phyloP scores from a whole-genome alignment of 2,888 invertebrate genomes.

The Pelosia muscerda region DNA sequence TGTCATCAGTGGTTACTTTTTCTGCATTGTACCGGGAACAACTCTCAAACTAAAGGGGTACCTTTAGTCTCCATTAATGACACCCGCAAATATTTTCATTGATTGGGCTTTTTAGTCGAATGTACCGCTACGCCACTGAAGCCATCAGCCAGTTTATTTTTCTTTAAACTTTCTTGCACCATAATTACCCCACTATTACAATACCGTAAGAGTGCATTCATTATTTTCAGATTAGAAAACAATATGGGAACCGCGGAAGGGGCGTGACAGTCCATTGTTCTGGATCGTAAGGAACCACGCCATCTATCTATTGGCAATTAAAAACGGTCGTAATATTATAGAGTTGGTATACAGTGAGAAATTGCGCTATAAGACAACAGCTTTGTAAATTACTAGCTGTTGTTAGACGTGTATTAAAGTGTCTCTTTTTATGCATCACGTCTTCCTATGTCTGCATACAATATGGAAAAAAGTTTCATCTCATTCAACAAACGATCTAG shows the following conservation, averaged over 20 bases:
- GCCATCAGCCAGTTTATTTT: background rate
- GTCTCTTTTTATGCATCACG: background rate
- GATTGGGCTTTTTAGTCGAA: background rate
- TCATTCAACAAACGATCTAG: background rate
- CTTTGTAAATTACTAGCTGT: background rate
- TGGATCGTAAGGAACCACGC: conserved; percentile 36
- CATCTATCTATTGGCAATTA: conserved; percentile 14
- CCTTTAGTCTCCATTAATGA: too few relatives aligned
- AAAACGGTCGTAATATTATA: background rate
- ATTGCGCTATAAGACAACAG: background rate
- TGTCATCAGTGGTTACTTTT: too few relatives aligned
- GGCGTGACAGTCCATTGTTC: conserved; percentile 60
- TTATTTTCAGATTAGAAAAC: conserved; percentile 55
- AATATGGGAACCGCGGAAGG: conserved; percentile 62
- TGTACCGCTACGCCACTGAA: background rate
- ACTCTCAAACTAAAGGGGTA: too few relatives aligned
- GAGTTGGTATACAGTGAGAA: background rate
- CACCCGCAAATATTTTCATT: background rate
- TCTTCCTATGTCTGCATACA: background rate
- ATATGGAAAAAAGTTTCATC: background rate
- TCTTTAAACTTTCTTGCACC: conserved; percentile 11
- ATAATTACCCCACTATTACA: conserved; percentile 13
- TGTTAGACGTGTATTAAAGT: background rate
- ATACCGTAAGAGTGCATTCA: conserved; percentile 32
- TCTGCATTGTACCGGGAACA: too few relatives aligned